Percentiles rank a stretch among this genome's conserved stretches.
Conservation (phyloP, 2,888 invertebrate species). For the Germaria angustata region DNA sequence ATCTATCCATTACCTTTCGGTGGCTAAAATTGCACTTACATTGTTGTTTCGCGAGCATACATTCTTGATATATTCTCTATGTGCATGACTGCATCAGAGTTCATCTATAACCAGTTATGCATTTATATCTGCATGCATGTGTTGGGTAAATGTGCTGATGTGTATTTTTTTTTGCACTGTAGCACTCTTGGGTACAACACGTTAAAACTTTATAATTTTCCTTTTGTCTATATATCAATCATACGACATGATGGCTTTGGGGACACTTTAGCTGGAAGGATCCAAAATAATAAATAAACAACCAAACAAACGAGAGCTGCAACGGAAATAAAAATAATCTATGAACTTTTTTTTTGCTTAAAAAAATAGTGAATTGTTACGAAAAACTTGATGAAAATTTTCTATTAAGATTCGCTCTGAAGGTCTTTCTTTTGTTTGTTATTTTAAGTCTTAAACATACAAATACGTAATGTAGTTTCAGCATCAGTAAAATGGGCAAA, state of each 20-base stretch:
- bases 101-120: slow-evolving; percentile 3
- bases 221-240: slow-evolving; percentile 38
- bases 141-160: neutral
- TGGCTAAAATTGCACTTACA: slow-evolving; percentile 49
- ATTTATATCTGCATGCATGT: neutral
- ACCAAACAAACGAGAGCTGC: neutral
- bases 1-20: slow-evolving; percentile 41
- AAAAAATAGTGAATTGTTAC: neutral
- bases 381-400: slow-evolving; percentile 4
- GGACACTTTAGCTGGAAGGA: slow-evolving; percentile 31
- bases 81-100: slow-evolving; percentile 42
- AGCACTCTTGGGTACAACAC: slow-evolving; percentile 1
- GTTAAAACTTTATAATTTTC: neutral
- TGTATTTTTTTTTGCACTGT: neutral
- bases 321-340: neutral
- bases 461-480: neutral
- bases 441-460: neutral
- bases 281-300: slow-evolving; percentile 19
- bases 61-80: slow-evolving; percentile 3
- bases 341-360: neutral
- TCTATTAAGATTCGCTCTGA: slow-evolving; percentile 2
- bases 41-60: neutral
- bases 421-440: neutral
- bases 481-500: neutral
- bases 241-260: slow-evolving; percentile 49